Evolutionary conservation across 2,113 vertebrate genomes (phyloP), one percentile per base, ranked within the genome.

Genomic region (Egretta garzetta): DNA sequence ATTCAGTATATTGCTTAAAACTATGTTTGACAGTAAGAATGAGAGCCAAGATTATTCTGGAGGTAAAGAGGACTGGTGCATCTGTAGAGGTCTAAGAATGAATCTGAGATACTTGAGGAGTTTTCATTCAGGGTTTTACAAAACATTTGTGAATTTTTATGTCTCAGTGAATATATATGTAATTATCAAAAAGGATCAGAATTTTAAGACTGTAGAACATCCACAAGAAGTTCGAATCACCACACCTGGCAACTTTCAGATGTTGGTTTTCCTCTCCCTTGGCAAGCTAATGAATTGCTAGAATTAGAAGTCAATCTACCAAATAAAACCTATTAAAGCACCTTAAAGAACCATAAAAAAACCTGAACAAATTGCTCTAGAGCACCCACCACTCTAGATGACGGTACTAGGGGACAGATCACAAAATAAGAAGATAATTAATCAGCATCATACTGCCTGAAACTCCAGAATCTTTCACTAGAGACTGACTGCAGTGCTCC

Each of bases 401-500:
- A 86, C 0, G 2, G 39, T 37, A 82, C 14, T 41, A 39, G 18
- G 88, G 33, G 35, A 72, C 1, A 4, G 16, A 52, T 3, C 56
- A 62, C 62, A 90, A 70, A 90, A 80, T n/a, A 79, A 49, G 71
- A 94, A 45, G 53, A 35, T 24, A 85, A 93, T 77, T 92, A 18
- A 84, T 79, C 45, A 88, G 26, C 10, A 80, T 17, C 20, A 43
- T 7, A 53, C 6, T 77, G 80, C 17, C 63, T 73, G 74, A 45
- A 68, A 53, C 33, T 49, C 62, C 50, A 55, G 62, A 93, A 64
- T 53, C 67, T 53, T 83, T 92, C 60, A 55, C 24, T 41, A 15
- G n/a, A 71, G 37, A 59, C 1, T 67, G 47, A 52, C 39, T 62
- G 67, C 30, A 55, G 26, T n/a, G 41, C 8, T 88, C 49, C 63